These are phyloP conservation scores for Lacanobia oleracea DNA, from an alignment of 2,888 invertebrate genomes.

Conservation along the genomic window DNA sequence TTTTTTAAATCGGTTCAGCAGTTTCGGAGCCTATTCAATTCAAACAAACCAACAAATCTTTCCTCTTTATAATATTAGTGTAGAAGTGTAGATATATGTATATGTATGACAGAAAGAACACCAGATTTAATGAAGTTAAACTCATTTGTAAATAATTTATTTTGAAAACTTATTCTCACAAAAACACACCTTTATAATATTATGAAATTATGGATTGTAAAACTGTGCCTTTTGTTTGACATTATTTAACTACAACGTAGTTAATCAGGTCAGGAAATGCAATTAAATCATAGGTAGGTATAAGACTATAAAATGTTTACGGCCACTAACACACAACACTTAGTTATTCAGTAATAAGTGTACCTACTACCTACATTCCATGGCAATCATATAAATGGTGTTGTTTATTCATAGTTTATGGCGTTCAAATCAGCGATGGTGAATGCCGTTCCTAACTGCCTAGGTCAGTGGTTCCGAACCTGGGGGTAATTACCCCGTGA, in stretches of 20 bases:
- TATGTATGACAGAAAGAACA: no score
- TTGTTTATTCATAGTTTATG: conserved; percentile 70
- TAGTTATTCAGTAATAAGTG: conserved; percentile 27
- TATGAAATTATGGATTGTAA: not conserved
- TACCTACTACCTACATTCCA: conserved; percentile 9
- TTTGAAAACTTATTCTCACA: not conserved
- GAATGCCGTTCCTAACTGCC: conserved; percentile 68
- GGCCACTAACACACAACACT: conserved; percentile 3
- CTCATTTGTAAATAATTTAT: not conserved
- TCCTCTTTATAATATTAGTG: no score
- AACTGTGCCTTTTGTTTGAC: not conserved
- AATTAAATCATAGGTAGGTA: conserved; percentile 27
- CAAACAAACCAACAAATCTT: no score
- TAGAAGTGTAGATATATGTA: no score
- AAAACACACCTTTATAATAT: no score
- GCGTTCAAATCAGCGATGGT: conserved; percentile 67
- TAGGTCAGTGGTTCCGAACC: no score
- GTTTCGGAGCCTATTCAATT: no score
- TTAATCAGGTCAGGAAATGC: conserved; percentile 33
- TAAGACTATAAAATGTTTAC: conserved; percentile 42
- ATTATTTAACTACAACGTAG: not conserved
- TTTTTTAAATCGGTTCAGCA: no score
- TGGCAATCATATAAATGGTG: conserved; percentile 54
- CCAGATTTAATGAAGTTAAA: not conserved
- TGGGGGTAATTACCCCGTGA: no score